phyloP scores from a whole-genome alignment of 2,113 vertebrate genomes.

The Agapornis roseicollis region DNA sequence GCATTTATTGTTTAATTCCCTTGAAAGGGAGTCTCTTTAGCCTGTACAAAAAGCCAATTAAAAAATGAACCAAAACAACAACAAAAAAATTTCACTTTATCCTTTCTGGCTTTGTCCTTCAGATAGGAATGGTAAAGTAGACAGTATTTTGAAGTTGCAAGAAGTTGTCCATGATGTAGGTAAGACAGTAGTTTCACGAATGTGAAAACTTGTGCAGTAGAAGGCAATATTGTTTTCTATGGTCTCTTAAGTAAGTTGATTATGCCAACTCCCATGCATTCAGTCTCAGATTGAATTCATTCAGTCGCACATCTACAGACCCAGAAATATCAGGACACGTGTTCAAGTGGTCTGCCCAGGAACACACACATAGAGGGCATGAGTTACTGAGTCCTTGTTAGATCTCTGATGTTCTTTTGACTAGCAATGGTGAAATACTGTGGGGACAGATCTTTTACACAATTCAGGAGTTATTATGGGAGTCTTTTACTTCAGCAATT shows the following conservation, averaged over 20 bases:
- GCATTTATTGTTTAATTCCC: not conserved
- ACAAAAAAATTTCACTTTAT: not conserved
- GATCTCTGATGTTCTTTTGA: not conserved
- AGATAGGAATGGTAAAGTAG: not conserved
- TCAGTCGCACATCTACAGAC: not conserved
- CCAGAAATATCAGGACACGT: not conserved
- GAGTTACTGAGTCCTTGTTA: not conserved
- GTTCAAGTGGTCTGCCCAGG: not conserved
- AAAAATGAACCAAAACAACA: not conserved
- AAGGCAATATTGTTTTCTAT: not conserved
- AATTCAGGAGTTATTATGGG: not conserved
- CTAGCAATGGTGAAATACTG: not conserved
- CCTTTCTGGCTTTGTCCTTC: not conserved
- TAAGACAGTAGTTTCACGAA: not conserved
- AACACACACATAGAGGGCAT: not conserved
- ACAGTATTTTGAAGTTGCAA: not conserved
- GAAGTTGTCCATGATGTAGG: not conserved
- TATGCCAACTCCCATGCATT: not conserved
- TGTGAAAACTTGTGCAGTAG: not conserved
- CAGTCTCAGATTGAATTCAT: not conserved
- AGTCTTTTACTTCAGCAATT: not conserved
- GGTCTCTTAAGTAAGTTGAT: not conserved
- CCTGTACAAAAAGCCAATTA: not conserved
- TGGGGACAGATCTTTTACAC: not conserved
- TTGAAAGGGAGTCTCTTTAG: not conserved